Percentiles rank a stretch among this genome's conserved stretches.
phyloP scores from a whole-genome alignment of 2,888 invertebrate species.

The Dromius quadrimaculatus region DNA sequence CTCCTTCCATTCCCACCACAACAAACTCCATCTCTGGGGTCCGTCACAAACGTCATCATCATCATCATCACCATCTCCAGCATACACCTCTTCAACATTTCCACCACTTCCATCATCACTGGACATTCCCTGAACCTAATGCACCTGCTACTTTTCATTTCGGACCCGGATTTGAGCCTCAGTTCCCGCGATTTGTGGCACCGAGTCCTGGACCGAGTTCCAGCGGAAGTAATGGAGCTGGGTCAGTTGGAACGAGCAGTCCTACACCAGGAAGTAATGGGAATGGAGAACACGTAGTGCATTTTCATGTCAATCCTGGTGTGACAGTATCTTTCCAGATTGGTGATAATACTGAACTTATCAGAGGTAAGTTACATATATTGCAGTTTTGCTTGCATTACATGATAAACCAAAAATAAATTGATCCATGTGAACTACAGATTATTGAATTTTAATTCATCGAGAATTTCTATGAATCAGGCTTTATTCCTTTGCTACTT shows the following conservation, averaged over 20 bases:
- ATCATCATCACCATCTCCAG: constrained; percentile 69
- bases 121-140: constrained; percentile 67
- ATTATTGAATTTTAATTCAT: too few relatives aligned
- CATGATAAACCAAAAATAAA: too few relatives aligned
- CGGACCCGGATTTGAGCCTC: constrained; percentile 72
- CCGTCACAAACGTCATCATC: constrained; percentile 62
- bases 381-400: too few relatives aligned
- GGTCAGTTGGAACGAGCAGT: constrained; percentile 61
- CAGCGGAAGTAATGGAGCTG: neutral
- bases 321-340: constrained; percentile 81
- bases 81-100: constrained; percentile 66
- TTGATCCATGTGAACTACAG: too few relatives aligned
- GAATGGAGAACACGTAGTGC: constrained; percentile 73
- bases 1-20: constrained; percentile 48
- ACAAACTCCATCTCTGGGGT: constrained; percentile 50
- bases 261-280: constrained; percentile 62
- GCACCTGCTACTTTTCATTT: constrained; percentile 72
- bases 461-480: too few relatives aligned
- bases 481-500: too few relatives aligned
- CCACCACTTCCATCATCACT: constrained; percentile 64
- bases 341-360: constrained; percentile 80
- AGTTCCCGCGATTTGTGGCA: constrained; percentile 59
- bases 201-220: constrained; percentile 57
- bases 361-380: constrained; percentile 77
- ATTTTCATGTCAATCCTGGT: constrained; percentile 82